Evolutionary conservation across 2,113 vertebrate species (phyloP).

Genomic region (Indri indri): DNA sequence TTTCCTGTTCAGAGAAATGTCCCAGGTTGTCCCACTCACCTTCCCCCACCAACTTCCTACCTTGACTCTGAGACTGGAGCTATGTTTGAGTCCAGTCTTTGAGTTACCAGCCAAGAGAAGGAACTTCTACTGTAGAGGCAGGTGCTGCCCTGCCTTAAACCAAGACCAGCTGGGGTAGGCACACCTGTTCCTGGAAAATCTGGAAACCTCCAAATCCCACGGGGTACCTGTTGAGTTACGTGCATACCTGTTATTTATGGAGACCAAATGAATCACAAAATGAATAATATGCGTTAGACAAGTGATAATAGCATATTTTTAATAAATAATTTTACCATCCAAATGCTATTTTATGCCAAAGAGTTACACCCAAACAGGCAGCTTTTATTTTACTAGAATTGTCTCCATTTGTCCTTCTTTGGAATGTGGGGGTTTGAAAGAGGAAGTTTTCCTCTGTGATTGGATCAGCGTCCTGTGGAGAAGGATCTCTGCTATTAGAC

Average conservation of each 20-base stretch:
- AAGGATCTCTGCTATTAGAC: neutral
- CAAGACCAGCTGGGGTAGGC: neutral
- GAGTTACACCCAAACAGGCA: slow-evolving; percentile 42
- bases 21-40: neutral
- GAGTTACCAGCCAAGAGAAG: neutral
- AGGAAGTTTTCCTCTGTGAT: neutral
- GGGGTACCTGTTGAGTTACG: neutral
- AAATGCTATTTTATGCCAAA: neutral
- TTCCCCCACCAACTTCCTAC: neutral
- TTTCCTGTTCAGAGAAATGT: neutral
- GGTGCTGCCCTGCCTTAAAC: neutral
- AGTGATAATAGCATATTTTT: neutral
- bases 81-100: neutral
- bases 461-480: neutral
- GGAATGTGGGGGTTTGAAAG: slow-evolving; percentile 17
- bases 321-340: neutral
- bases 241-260: slow-evolving; percentile 21
- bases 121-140: neutral
- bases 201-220: neutral
- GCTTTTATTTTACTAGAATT: slow-evolving; percentile 11
- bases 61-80: neutral
- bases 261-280: slow-evolving; percentile 43
- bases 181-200: neutral
- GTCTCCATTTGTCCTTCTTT: slow-evolving; percentile 46
- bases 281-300: slow-evolving; percentile 31